Conservation (phyloP, 2,113 vertebrate genomes). For the Talpa occidentalis region DNA sequence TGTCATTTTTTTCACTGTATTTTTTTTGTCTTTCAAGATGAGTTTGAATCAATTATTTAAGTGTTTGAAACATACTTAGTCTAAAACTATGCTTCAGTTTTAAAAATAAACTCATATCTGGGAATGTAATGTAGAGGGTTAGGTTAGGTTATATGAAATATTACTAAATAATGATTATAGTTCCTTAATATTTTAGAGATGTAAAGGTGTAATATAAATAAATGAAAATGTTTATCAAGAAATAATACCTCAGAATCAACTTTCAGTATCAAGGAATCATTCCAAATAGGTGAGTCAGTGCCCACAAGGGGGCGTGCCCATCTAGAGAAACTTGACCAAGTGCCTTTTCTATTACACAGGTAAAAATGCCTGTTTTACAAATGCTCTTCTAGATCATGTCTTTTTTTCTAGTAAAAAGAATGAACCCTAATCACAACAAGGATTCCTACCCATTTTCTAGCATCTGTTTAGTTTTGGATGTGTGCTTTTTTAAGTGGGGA, state of each 20-base stretch:
- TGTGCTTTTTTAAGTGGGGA: constrained; percentile 8
- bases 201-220: neutral
- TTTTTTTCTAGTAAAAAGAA: neutral
- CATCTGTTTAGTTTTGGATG: constrained; percentile 27
- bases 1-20: neutral
- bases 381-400: neutral
- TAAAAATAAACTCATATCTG: constrained; percentile 17
- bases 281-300: constrained; percentile 31
- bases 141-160: neutral
- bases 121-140: neutral
- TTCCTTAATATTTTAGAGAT: neutral
- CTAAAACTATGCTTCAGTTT: constrained; percentile 29
- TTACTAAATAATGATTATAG: neutral
- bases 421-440: neutral
- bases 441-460: neutral
- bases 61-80: constrained; percentile 11
- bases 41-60: constrained; percentile 54
- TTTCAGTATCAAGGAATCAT: neutral
- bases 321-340: constrained; percentile 65
- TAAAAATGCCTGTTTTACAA: constrained; percentile 41
- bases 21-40: neutral
- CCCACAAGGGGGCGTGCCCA: constrained; percentile 77
- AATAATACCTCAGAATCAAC: neutral
- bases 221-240: neutral
- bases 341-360: neutral